Percentiles rank a stretch among this genome's conserved stretches.
Conservation (phyloP, 2,888 invertebrate genomes). For the Eumacrocentrus americanus region DNA sequence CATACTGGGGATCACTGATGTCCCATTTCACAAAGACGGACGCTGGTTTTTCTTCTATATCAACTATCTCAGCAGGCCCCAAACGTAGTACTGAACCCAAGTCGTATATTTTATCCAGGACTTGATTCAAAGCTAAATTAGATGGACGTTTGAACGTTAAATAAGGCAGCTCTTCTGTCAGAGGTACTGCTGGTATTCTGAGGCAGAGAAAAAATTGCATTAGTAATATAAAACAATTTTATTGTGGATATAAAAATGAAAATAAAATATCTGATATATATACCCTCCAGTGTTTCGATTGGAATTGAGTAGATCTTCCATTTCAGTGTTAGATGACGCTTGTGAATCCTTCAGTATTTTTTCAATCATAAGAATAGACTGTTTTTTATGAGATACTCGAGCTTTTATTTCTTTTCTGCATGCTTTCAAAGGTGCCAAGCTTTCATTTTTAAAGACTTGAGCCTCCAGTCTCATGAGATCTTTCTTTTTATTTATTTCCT, state of each 20-base stretch:
- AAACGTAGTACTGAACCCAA: constrained; percentile 44
- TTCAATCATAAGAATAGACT: constrained; percentile 36
- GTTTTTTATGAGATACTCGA: constrained; percentile 44
- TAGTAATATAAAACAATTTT: neutral
- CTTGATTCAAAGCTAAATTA: constrained; percentile 49
- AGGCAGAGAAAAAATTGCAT: too few relatives aligned
- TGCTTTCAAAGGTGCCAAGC: constrained; percentile 58
- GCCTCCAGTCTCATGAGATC: constrained; percentile 43
- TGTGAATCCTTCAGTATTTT: constrained; percentile 51
- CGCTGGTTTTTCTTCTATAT: constrained; percentile 64
- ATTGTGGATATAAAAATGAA: neutral
- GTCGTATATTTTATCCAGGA: constrained; percentile 38
- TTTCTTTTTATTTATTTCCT: constrained; percentile 42
- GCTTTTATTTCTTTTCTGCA: constrained; percentile 57
- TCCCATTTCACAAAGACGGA: constrained; percentile 65
- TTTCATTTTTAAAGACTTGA: constrained; percentile 49
- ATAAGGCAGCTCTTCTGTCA: constrained; percentile 65
- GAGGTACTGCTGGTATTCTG: constrained; percentile 66
- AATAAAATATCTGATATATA: neutral
- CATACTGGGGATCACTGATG: constrained; percentile 58
- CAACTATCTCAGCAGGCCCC: constrained; percentile 62
- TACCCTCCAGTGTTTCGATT: constrained; percentile 57
- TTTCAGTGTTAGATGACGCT: constrained; percentile 43
- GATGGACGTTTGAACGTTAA: constrained; percentile 63
- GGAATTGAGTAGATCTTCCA: constrained; percentile 43